Evolutionary conservation across 2,888 invertebrate genomes (phyloP).

Genomic region (Drosophila acutilabella): DNA sequence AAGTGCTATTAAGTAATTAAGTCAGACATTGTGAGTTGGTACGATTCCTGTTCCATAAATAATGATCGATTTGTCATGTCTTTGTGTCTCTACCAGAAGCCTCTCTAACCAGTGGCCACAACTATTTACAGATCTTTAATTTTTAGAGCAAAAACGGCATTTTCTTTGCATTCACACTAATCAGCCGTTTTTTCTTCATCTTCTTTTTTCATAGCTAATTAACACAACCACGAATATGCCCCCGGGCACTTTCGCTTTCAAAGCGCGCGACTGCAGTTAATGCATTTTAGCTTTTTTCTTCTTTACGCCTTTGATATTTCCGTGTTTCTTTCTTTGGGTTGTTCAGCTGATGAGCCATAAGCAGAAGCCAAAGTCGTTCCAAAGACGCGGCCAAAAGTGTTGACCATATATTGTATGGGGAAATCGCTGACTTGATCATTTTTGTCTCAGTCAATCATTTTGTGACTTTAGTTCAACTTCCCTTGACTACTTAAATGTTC

Average conservation of each 20-base stretch:
- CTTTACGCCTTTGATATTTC: conserved; percentile 14
- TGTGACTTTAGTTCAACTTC: neutral
- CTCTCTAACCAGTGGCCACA: neutral
- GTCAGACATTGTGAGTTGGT: conserved; percentile 19
- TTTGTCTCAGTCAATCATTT: conserved; percentile 6
- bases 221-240: conserved; percentile 22
- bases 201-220: conserved; percentile 33
- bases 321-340: conserved; percentile 16
- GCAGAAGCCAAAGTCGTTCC: neutral
- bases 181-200: conserved; percentile 31
- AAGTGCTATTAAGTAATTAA: conserved; percentile 36
- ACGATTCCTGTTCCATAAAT: conserved; percentile 15
- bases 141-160: conserved; percentile 15
- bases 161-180: conserved; percentile 23
- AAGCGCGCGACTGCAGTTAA: conserved; percentile 21
- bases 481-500: neutral
- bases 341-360: conserved; percentile 21
- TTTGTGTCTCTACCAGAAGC: conserved; percentile 15
- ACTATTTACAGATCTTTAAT: conserved; percentile 17
- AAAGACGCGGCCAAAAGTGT: conserved; percentile 10
- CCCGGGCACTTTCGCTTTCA: conserved; percentile 36
- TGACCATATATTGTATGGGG: conserved; percentile 16
- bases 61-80: conserved; percentile 25
- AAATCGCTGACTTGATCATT: conserved; percentile 20
- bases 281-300: conserved; percentile 23